These are phyloP conservation scores for Eremobia ochroleuca DNA, from an alignment of 2,888 invertebrate species.

Conservation along the genomic window DNA sequence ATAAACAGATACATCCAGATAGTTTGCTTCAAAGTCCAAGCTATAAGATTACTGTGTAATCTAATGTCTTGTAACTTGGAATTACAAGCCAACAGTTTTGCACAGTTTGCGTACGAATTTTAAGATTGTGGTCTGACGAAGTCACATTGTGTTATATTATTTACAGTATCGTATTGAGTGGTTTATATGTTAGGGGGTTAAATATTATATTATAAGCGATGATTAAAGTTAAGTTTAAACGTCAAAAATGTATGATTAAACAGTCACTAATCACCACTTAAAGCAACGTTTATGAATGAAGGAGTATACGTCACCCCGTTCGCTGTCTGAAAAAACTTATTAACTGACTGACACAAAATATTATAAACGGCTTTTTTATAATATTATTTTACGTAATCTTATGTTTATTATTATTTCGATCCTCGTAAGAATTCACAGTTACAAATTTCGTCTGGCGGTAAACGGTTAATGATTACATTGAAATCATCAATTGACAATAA, in stretches of 20 bases:
- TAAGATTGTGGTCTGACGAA: neutral
- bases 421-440: neutral
- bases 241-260: too few relatives aligned
- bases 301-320: neutral
- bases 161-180: neutral
- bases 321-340: neutral
- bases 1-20: slow-evolving; percentile 60
- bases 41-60: slow-evolving; percentile 27
- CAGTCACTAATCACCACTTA: neutral
- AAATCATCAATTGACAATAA: neutral
- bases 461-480: neutral
- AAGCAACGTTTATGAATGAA: neutral
- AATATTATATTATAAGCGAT: too few relatives aligned
- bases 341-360: too few relatives aligned
- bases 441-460: neutral
- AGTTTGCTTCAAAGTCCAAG: slow-evolving; percentile 30
- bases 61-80: slow-evolving; percentile 16
- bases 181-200: too few relatives aligned
- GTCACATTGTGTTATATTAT: too few relatives aligned
- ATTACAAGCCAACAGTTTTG: neutral
- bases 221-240: too few relatives aligned
- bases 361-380: neutral
- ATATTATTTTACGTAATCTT: too few relatives aligned
- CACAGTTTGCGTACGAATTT: neutral
- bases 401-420: neutral